phyloP scores from a whole-genome alignment of 2,797 vertebrate species.

The Rachycentron canadum region DNA sequence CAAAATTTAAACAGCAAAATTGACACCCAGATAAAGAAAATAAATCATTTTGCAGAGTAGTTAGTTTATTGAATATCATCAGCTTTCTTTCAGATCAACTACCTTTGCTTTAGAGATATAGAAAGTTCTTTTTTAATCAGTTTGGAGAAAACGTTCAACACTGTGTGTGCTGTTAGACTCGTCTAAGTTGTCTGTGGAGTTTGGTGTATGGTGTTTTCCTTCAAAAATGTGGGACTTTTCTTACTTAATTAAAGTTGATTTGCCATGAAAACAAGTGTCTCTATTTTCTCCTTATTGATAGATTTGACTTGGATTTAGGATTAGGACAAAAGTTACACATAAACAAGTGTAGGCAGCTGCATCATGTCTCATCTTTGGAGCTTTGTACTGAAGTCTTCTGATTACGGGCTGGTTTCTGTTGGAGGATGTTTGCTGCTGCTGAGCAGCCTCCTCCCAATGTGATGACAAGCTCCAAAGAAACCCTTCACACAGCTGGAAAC shows the following conservation, averaged over 20 bases:
- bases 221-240: not conserved
- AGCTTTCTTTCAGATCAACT: not conserved
- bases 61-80: too few relatives aligned
- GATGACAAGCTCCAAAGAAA: conserved; percentile 82
- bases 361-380: conserved; percentile 14
- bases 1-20: too few relatives aligned
- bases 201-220: not conserved
- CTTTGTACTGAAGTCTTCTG: conserved; percentile 27
- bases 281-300: not conserved
- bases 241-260: not conserved
- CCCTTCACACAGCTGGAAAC: conserved; percentile 80
- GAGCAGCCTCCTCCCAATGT: conserved; percentile 77
- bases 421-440: conserved; percentile 68
- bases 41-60: too few relatives aligned
- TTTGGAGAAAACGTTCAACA: not conserved
- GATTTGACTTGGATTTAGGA: not conserved
- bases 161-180: not conserved
- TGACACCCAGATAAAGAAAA: too few relatives aligned
- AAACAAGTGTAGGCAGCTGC: conserved; percentile 5
- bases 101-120: not conserved
- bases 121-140: too few relatives aligned
- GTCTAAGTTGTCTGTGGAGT: too few relatives aligned
- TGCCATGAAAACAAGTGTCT: not conserved
- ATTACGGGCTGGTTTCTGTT: conserved; percentile 61
- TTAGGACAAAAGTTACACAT: not conserved